Evolutionary conservation across 2,113 vertebrate genomes (phyloP).

Genomic region (Noturus placidus): DNA sequence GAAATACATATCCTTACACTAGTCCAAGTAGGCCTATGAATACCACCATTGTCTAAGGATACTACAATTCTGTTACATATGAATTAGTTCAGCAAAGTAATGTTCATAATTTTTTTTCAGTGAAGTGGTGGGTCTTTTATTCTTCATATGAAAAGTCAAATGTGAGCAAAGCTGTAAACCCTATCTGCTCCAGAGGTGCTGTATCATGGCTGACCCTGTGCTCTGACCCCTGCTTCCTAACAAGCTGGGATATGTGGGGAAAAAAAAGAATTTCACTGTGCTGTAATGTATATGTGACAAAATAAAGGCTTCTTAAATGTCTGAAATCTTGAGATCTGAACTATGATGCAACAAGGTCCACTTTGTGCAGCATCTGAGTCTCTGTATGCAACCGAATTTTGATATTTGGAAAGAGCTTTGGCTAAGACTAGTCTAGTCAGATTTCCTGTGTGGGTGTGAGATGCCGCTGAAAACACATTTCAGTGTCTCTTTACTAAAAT

Average conservation of each 20-base stretch:
- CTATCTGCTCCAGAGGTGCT: too few species aligned
- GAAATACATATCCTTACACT: not conserved
- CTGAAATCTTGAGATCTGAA: not conserved
- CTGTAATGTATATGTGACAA: too few species aligned
- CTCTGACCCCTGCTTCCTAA: too few species aligned
- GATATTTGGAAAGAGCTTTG: not conserved
- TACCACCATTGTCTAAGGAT: not conserved
- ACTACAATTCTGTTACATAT: not conserved
- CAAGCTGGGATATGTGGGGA: too few species aligned
- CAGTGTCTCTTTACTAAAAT: not conserved
- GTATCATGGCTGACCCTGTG: too few species aligned
- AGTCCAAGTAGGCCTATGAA: not conserved
- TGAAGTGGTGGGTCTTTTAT: too few species aligned
- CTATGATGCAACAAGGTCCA: not conserved
- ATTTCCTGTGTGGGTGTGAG: constrained; percentile 7
- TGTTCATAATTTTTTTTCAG: not conserved
- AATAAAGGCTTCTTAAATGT: not conserved
- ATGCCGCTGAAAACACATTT: not conserved
- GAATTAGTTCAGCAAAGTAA: not conserved
- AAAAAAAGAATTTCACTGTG: too few species aligned
- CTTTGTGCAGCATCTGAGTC: constrained; percentile 13
- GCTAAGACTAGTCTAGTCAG: not conserved
- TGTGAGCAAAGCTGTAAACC: too few species aligned
- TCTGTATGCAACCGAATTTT: not conserved
- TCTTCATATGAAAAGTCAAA: not conserved